Evolutionary conservation across 2,888 invertebrate genomes (phyloP), one percentile per base, ranked within the genome.

Genomic region (Ephialtes manifestator): DNA sequence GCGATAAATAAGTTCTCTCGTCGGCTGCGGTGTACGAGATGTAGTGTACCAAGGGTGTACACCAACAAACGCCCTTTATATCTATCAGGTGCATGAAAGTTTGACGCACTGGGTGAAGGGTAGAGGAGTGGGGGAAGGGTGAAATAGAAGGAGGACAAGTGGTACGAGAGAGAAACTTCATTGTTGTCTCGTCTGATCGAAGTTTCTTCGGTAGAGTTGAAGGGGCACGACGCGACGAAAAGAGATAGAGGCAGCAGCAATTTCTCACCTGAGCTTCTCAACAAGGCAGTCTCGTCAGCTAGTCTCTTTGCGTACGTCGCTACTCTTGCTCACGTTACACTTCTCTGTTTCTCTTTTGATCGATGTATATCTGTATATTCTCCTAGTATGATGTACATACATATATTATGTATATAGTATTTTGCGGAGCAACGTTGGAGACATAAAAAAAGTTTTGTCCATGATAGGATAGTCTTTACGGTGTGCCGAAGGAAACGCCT

Each of bases 381-480:
- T 55, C 18, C 11, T 35, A 58, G 7, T 39, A 35, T 31, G 18
- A 72, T 11, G 65, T 70, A 72, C 31, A 63, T 71, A 70, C 4
- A 58, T 70, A 71, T 39, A 53, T 58, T 43, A 76, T 68, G 13
- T 65, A 48, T 35, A 68, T 75, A 46, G 60, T 63, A 35, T 48
- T 48, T 58, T 28, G 46, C 31, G 58, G 28, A 71, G 58, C 76
- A 65, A 71, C 65, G 65, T 65, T n/a, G 63, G 48, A 63, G 63
- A 71, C 24, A 48, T 58, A 81, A 65, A 80, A 24, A 70, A 81
- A 78, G 77, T 84, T 78, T 78, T 68, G 31, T 79, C 46, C 75
- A 35, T 20, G 84, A 85, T 85, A 85, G 77, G 60, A 78, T 72
- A 81, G 43, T 75, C 63, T 81, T 79, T 75, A 81, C 65, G 84